A percentile compares a stretch with the other conserved stretches of the same genome.
Conservation (phyloP, 2,888 invertebrate species). For the Salpingus planirostris region DNA sequence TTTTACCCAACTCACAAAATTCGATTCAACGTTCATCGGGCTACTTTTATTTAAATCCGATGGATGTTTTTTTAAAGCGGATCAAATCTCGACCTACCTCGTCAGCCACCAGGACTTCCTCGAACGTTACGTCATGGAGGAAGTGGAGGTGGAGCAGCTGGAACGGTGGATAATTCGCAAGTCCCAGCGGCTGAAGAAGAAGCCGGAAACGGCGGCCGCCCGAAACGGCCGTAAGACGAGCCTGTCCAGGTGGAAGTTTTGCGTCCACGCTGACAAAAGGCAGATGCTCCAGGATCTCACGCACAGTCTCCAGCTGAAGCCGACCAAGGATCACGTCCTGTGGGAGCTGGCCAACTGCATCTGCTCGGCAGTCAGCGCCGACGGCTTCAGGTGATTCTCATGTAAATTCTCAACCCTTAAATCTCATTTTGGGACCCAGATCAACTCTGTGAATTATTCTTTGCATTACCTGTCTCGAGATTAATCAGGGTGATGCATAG, state of each 20-base stretch:
- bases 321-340: constrained; percentile 55
- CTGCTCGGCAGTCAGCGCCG: constrained; percentile 55
- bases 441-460: too few species aligned
- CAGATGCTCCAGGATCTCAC: constrained; percentile 56
- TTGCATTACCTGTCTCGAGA: too few species aligned
- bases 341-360: constrained; percentile 60
- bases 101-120: constrained; percentile 55
- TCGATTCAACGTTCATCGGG: too few species aligned
- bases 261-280: constrained; percentile 56
- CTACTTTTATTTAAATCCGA: too few species aligned
- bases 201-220: constrained; percentile 25
- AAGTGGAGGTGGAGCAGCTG: constrained; percentile 53
- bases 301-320: constrained; percentile 50
- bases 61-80: constrained; percentile 34
- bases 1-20: too few species aligned
- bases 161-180: constrained; percentile 57
- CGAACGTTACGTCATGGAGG: constrained; percentile 54
- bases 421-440: too few species aligned
- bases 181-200: constrained; percentile 45
- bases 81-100: constrained; percentile 47
- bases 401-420: too few species aligned
- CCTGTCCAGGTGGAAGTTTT: constrained; percentile 49
- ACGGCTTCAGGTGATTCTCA: constrained; percentile 50
- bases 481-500: too few species aligned
- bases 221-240: constrained; percentile 45